Evolutionary conservation across 2,888 invertebrate genomes (phyloP).

Genomic region (Lordiphosa andalusiaca): DNA sequence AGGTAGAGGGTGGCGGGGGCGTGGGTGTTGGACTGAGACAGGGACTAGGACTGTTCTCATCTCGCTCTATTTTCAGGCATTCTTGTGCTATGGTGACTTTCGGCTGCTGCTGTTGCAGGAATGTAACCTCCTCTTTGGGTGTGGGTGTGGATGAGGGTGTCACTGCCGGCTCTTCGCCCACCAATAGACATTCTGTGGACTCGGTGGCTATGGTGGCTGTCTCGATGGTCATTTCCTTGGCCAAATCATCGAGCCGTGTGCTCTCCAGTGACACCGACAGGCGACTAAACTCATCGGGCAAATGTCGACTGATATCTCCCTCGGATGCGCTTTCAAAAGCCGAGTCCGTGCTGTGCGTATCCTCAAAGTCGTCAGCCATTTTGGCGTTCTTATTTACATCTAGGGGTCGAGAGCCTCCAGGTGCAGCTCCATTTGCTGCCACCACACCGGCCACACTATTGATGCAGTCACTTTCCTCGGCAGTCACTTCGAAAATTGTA

Average conservation of each 20-base stretch:
- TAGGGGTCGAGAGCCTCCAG: slow-evolving; percentile 61
- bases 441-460: slow-evolving; percentile 31
- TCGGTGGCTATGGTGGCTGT: slow-evolving; percentile 79
- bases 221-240: slow-evolving; percentile 75
- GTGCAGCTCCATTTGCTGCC: slow-evolving; percentile 5
- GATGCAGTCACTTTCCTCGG: slow-evolving; percentile 73
- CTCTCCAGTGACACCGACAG: slow-evolving; percentile 74
- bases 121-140: slow-evolving; percentile 21
- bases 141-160: slow-evolving; percentile 57
- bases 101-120: slow-evolving; percentile 15
- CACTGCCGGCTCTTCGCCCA: slow-evolving; percentile 51
- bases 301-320: slow-evolving; percentile 78
- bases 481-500: slow-evolving; percentile 69
- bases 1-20: slow-evolving; percentile 76
- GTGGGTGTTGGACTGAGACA: slow-evolving; percentile 70
- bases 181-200: slow-evolving; percentile 74
- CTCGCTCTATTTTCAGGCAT: slow-evolving; percentile 54
- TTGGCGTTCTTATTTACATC: slow-evolving; percentile 77
- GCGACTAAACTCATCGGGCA: slow-evolving; percentile 77
- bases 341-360: slow-evolving; percentile 79
- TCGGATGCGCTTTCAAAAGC: slow-evolving; percentile 80
- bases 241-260: slow-evolving; percentile 71
- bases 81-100: slow-evolving; percentile 75
- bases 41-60: slow-evolving; percentile 50
- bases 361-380: slow-evolving; percentile 75